Conservation (phyloP, 2,113 vertebrate species). For the Sialia sialis region DNA sequence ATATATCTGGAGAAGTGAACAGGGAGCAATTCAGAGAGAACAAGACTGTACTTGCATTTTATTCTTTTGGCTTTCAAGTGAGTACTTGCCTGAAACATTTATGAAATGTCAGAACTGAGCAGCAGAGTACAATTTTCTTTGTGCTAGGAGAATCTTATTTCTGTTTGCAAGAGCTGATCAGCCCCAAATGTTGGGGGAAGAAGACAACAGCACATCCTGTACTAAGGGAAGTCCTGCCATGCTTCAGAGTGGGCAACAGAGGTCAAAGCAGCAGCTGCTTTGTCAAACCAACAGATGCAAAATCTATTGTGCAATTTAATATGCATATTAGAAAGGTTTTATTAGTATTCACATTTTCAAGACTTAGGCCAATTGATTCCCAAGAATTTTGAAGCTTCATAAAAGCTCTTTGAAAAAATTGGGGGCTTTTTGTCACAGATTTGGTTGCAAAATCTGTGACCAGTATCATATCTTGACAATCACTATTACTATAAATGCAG, state of each 20-base stretch:
- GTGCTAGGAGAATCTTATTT: neutral
- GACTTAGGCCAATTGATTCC: neutral
- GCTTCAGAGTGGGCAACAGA: neutral
- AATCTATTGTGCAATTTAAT: neutral
- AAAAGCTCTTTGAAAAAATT: neutral
- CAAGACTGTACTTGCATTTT: neutral
- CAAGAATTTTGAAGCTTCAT: neutral
- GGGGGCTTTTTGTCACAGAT: accelerated
- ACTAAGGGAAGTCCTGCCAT: neutral
- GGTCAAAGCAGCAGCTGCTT: neutral
- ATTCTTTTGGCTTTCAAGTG: neutral
- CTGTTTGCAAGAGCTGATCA: neutral
- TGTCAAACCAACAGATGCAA: neutral
- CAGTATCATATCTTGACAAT: neutral
- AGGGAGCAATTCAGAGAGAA: neutral
- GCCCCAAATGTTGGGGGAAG: neutral
- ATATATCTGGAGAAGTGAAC: neutral
- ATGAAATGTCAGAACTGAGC: neutral
- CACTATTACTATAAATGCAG: neutral
- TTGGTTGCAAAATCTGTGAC: neutral
- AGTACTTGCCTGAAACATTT: neutral
- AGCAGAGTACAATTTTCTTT: neutral
- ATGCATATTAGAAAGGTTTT: neutral
- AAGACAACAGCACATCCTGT: neutral
- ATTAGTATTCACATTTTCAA: neutral